Evolutionary conservation across 2,888 invertebrate species (phyloP).

Genomic region (Andrena hattorfiana): DNA sequence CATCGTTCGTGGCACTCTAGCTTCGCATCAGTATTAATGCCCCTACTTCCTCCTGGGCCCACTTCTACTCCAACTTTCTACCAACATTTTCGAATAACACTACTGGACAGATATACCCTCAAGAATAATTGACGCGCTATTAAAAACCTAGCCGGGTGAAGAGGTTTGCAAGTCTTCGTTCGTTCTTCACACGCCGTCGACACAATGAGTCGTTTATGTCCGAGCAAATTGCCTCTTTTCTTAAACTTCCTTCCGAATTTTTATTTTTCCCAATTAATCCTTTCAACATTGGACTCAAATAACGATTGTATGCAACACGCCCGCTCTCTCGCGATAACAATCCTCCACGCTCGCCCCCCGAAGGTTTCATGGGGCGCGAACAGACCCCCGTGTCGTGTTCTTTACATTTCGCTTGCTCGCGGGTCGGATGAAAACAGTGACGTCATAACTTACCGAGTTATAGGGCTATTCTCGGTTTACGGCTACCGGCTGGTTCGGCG

Average conservation of each 20-base stretch:
- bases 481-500: conserved; percentile 58
- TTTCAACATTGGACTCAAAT: too few species aligned
- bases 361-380: neutral
- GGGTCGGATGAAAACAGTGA: conserved; percentile 47
- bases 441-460: conserved; percentile 65
- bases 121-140: too few species aligned
- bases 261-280: too few species aligned
- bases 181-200: too few species aligned
- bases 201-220: too few species aligned
- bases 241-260: too few species aligned
- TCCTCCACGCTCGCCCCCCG: neutral
- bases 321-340: neutral
- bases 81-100: neutral
- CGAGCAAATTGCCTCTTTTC: too few species aligned
- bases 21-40: conserved; percentile 32
- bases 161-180: too few species aligned
- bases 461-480: conserved; percentile 66
- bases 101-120: neutral
- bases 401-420: conserved; percentile 24
- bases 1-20: conserved; percentile 12
- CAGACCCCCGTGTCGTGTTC: neutral
- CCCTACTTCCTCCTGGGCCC: conserved; percentile 2
- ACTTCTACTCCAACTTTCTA: neutral
- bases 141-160: too few species aligned
- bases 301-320: neutral